Evolutionary conservation across 2,888 invertebrate genomes (phyloP), one percentile per base, ranked within the genome.

Genomic region (Erebia aethiops): DNA sequence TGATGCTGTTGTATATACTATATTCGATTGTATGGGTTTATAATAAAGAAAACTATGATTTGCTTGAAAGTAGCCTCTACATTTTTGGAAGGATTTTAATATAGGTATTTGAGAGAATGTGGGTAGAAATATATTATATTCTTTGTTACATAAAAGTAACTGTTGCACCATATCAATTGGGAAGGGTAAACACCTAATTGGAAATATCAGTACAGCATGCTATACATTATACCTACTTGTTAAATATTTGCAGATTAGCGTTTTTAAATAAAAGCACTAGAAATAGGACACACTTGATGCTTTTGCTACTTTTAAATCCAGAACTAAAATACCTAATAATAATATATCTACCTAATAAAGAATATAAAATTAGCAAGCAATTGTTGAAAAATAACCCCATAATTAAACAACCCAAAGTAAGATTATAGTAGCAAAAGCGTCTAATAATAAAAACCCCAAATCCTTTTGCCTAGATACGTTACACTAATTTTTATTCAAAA

Each of bases 161-260:
- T 64, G 52, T 69, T 74, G 74, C 74, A 69, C 71, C 71, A 73
- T 67, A 65, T 64, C 67, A 73, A 52, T 67, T 52, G 73, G 64
- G 52, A 26, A 61, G 56, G 66, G 43, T 52, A 65, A 14, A 69
- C 62, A 56, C 14, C 60, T 68, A 62, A n/a, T 14, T 14, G 3
- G 35, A 64, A 46, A 57, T 18, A 7, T 63, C 26, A 49, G 49
- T 62, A 56, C 56, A 26, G 56, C 14, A 68, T 57, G 56, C 54
- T 70, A 68, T 71, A 71, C 67, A 21, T 13, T 46, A 46, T 67
- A 52, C n/a, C n/a, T n/a, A n/a, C 71, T 71, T 72, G 67, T 71
- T 72, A 67, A 71, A 67, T 69, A 70, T 71, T 69, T 74, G 60
- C 66, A 71, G 67, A 60, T 57, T 74, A 63, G 68, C 54, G 26